Percentiles rank a stretch among this genome's conserved stretches.
phyloP scores from a whole-genome alignment of 2,797 vertebrate species.

The Rhynchonycteris naso region DNA sequence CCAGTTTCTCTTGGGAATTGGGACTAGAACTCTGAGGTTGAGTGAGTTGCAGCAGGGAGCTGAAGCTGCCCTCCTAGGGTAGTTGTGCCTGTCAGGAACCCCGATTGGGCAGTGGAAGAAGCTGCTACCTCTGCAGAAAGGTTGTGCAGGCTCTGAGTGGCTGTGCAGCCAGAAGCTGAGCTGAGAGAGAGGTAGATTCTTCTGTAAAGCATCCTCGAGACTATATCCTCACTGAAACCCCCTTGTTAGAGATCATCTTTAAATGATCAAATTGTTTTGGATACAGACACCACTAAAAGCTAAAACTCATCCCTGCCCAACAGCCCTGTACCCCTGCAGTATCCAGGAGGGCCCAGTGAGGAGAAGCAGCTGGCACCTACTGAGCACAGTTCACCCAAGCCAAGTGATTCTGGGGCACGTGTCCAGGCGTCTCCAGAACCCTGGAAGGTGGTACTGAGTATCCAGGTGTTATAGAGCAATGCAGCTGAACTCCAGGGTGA shows the following conservation, averaged over 20 bases:
- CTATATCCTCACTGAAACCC: background rate
- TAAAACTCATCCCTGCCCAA: background rate
- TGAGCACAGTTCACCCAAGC: background rate
- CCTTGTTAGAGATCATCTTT: background rate
- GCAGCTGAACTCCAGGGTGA: background rate
- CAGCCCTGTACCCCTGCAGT: background rate
- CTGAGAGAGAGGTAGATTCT: background rate
- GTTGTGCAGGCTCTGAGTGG: background rate
- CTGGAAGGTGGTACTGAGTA: background rate
- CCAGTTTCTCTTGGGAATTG: background rate
- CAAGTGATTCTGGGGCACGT: background rate
- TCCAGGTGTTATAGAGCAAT: background rate
- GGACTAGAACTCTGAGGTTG: background rate
- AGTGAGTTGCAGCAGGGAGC: background rate
- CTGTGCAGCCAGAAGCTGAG: background rate
- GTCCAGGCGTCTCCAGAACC: constrained; percentile 3
- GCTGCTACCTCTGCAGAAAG: background rate
- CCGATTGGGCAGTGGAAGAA: background rate
- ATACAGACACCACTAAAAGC: background rate
- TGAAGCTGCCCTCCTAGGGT: background rate
- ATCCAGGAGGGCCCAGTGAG: background rate
- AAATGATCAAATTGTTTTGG: background rate
- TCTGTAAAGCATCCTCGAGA: background rate
- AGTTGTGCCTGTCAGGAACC: background rate
- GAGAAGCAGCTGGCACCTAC: background rate